Conservation (phyloP, 2,113 vertebrate species). For the Lontra canadensis region DNA sequence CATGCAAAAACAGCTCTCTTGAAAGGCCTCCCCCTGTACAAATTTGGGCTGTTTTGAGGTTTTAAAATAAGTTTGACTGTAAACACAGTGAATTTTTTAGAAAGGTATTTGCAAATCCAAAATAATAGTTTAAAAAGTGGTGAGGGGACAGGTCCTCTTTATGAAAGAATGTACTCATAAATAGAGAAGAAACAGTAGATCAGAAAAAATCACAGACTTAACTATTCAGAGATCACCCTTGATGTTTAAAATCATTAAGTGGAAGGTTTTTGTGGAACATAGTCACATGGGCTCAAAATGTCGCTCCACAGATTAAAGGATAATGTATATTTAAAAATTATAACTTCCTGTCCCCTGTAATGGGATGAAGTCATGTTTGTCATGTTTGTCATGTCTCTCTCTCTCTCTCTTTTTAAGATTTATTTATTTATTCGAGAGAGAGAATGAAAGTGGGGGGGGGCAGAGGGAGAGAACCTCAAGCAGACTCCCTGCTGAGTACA, state of each 20-base stretch:
- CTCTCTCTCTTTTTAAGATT: too few relatives aligned
- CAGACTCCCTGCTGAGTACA: background rate
- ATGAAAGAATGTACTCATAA: background rate
- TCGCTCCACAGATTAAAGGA: background rate
- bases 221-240: background rate
- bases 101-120: background rate
- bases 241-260: rapidly evolving
- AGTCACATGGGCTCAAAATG: background rate
- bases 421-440: too few relatives aligned
- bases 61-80: too few relatives aligned
- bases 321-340: background rate
- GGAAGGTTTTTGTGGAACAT: too few relatives aligned
- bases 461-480: background rate
- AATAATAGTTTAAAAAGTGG: background rate
- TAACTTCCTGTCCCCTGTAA: rapidly evolving
- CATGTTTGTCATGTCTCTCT: rapidly evolving
- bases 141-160: background rate
- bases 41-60: background rate
- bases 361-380: background rate
- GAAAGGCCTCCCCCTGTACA: too few relatives aligned
- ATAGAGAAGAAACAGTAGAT: background rate
- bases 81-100: background rate
- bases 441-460: too few relatives aligned
- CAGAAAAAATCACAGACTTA: background rate
- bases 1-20: rapidly evolving